Conservation (phyloP, 1,140 invertebrate genomes). For the Leptinotarsa lineolata region DNA sequence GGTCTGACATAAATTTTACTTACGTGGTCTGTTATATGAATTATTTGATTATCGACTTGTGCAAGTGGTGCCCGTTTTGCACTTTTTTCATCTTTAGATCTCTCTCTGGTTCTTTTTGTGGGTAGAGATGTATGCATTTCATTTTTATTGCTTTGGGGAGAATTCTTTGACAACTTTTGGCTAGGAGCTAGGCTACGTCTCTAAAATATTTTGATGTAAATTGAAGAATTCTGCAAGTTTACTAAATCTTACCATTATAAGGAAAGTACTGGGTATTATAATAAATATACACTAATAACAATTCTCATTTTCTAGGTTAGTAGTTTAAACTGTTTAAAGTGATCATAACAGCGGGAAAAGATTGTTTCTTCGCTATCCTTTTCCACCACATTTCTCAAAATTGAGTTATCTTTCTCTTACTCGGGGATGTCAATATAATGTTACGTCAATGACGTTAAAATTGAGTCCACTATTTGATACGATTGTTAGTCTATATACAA, state of each 20-base stretch:
- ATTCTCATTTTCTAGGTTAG: too few species aligned
- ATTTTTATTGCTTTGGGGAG: conserved; percentile 33
- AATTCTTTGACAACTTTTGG: conserved; percentile 56
- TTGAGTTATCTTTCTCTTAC: too few species aligned
- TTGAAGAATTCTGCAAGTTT: not conserved
- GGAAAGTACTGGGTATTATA: too few species aligned
- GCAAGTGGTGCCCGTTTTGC: conserved; percentile 43
- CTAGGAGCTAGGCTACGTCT: conserved; percentile 63
- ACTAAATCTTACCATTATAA: not conserved
- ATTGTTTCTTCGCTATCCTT: too few species aligned
- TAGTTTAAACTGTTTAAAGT: too few species aligned
- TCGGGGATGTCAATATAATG: too few species aligned
- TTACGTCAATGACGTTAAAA: too few species aligned
- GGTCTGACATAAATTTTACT: not conserved
- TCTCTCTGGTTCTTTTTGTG: conserved; percentile 43
- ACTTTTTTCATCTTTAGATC: conserved; percentile 34
- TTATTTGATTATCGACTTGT: conserved; percentile 38
- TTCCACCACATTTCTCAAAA: too few species aligned
- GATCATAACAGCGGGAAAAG: too few species aligned
- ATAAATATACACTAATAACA: too few species aligned
- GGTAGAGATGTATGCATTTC: conserved; percentile 31
- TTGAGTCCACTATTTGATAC: too few species aligned
- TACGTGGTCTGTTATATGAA: conserved; percentile 43
- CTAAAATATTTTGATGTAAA: conserved; percentile 39
- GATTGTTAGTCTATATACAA: too few species aligned